Evolutionary conservation across 2,113 vertebrate species (phyloP).

Genomic region (Gobius niger): DNA sequence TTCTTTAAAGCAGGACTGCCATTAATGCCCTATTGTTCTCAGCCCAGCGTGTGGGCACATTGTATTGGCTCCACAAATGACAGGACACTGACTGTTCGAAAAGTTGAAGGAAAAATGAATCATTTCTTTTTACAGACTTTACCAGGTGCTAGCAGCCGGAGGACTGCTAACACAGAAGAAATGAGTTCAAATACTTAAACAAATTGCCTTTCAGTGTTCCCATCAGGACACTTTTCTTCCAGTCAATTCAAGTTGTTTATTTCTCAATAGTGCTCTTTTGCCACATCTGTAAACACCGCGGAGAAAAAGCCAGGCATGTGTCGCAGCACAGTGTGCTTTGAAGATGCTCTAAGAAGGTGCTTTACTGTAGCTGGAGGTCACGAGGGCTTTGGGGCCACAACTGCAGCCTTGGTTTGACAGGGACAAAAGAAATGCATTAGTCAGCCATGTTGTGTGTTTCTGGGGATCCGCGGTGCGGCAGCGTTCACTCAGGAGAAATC

Average conservation of each 20-base stretch:
- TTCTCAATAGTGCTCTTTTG: conserved; percentile 55
- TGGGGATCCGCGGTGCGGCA: conserved; percentile 63
- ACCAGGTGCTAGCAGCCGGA: conserved; percentile 36
- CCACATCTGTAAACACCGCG: conserved; percentile 50
- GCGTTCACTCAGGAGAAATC: conserved; percentile 79
- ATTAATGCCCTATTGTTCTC: conserved; percentile 23
- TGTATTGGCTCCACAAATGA: conserved; percentile 9
- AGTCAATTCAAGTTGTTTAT: conserved; percentile 55
- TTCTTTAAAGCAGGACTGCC: conserved; percentile 7
- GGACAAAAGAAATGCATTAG: conserved; percentile 64
- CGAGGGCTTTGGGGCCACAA: conserved; percentile 40
- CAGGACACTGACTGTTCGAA: conserved; percentile 18
- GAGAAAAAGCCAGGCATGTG: neutral
- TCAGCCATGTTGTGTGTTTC: conserved; percentile 69
- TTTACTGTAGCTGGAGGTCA: conserved; percentile 49
- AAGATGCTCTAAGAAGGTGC: conserved; percentile 9
- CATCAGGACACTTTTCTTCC: neutral
- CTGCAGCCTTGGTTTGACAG: conserved; percentile 50
- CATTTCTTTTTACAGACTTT: conserved; percentile 37
- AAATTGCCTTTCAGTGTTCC: conserved; percentile 8
- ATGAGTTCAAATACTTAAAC: conserved; percentile 13
- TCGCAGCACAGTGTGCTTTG: neutral
- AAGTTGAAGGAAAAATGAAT: conserved; percentile 24
- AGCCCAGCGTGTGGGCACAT: conserved; percentile 27
- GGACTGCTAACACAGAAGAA: conserved; percentile 27